Evolutionary conservation across 2,888 invertebrate genomes (phyloP).

Genomic region (Alloscopus bannaensis): DNA sequence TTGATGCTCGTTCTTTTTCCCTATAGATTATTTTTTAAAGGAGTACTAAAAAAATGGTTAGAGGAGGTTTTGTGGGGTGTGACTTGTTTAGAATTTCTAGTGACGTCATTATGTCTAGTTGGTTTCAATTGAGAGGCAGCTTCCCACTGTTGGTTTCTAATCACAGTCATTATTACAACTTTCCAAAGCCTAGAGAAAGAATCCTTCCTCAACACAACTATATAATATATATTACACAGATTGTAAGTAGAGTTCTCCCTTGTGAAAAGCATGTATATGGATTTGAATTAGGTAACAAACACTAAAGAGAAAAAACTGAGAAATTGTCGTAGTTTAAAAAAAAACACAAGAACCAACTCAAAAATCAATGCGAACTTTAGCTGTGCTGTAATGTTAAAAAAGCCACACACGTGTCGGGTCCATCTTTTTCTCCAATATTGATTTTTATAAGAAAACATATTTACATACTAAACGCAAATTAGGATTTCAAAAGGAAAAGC

Average conservation of each 20-base stretch:
- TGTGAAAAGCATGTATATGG: no score
- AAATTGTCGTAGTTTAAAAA: no score
- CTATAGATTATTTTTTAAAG: no score
- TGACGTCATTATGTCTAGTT: slow-evolving; percentile 56
- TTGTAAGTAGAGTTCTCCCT: no score
- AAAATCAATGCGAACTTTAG: slow-evolving; percentile 47
- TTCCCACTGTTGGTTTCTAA: slow-evolving; percentile 47
- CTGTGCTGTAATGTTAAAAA: slow-evolving; percentile 51
- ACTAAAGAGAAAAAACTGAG: no score
- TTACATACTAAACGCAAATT: slow-evolving; percentile 24
- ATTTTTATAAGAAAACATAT: slow-evolving; percentile 36
- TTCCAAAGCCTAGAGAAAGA: slow-evolving; percentile 13
- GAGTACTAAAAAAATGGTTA: slow-evolving; percentile 18
- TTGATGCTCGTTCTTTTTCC: no score
- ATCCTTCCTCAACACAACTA: not conserved
- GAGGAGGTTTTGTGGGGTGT: slow-evolving; percentile 48
- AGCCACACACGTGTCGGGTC: slow-evolving; percentile 58
- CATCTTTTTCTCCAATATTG: slow-evolving; percentile 42
- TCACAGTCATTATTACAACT: slow-evolving; percentile 33
- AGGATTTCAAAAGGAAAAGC: slow-evolving; percentile 42
- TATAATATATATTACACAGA: not conserved
- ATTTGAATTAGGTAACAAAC: no score
- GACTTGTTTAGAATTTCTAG: slow-evolving; percentile 54
- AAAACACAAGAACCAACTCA: slow-evolving; percentile 40
- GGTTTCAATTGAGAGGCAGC: slow-evolving; percentile 49